Base-by-base conservation (phyloP, 2,113 vertebrate species). In the Otocyon megalotis region DNA sequence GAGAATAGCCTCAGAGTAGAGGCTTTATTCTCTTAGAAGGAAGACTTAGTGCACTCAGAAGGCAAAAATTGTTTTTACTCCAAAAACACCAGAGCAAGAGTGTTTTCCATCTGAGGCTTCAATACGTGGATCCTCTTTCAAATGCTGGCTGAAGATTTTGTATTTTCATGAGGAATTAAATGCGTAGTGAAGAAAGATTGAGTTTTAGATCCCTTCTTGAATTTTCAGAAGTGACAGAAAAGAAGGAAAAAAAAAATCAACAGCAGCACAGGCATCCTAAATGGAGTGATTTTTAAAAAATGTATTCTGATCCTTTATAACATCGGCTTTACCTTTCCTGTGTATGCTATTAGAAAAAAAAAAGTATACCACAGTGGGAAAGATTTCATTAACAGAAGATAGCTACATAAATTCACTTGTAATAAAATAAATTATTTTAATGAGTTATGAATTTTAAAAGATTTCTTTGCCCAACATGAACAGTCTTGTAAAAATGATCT, bases 401-500 rank as follows among this genome's bases (percentile, higher is more conserved):
- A 58, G 30, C 30, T 83, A n/a, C 48, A 85, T 97, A 96, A 88
- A 93, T 94, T 86, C 22, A 80, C 60, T 82, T 93, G n/a, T 58
- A 91, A 92, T 90, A 92, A 96, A 92, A 19, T 53, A 90, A 98
- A 93, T 86, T 91, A 79, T 92, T 80, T 86, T 96, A 95, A 94
- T 86, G 82, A 84, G n/a, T 96, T 83, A 7, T 3, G 43, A 37
- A 97, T 35, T 96, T 92, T 87, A 87, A 97, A 97, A 63, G 15
- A 53, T 90, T 79, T 60, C 20, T 1, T 0, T 97, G 4, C 2
- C 11, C 53, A 94, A 94, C 17, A 43, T 26, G 54, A 95, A 77
- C 91, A 95, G 72, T 93, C n/a, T 92, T 97, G 91, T 98, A 97
- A 98, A 98, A 97, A 95, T 95, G 28, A 97, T 97, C 74, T 88